These are phyloP conservation scores for Anabacerthia variegaticeps DNA, from an alignment of 2,797 vertebrate genomes.

Conservation along the genomic window DNA sequence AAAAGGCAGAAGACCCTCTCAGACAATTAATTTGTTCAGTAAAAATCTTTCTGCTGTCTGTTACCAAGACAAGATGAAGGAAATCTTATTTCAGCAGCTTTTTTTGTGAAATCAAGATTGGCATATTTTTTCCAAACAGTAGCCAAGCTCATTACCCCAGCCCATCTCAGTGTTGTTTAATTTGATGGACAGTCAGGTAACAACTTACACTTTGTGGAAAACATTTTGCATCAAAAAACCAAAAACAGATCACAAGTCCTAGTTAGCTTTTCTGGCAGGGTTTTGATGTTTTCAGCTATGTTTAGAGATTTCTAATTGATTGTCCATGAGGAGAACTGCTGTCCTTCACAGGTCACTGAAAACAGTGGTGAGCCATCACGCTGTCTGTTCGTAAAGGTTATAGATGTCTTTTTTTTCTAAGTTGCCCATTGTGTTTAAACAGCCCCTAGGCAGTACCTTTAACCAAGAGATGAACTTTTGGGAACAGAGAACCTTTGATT, in stretches of 20 bases:
- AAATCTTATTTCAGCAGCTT: neutral
- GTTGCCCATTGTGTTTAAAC: neutral
- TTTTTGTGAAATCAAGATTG: neutral
- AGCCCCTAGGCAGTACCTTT: neutral
- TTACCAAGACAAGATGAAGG: neutral
- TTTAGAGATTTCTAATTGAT: constrained; percentile 12
- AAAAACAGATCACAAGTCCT: neutral
- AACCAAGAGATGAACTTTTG: neutral
- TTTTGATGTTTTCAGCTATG: neutral
- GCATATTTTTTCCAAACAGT: neutral
- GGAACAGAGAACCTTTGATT: constrained; percentile 22
- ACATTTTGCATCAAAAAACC: neutral
- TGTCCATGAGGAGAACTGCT: neutral
- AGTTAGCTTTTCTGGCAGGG: neutral
- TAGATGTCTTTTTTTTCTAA: neutral
- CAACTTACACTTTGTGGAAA: neutral
- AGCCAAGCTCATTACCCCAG: neutral
- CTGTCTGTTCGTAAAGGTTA: neutral
- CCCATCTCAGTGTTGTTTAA: neutral
- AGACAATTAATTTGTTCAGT: neutral
- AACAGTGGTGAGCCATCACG: neutral
- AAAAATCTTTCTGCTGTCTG: neutral
- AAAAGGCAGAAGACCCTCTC: neutral
- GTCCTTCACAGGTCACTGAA: constrained; percentile 33
- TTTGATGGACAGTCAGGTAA: neutral